Conservation (phyloP, 2,797 vertebrate species). For the Anniella stebbinsi region DNA sequence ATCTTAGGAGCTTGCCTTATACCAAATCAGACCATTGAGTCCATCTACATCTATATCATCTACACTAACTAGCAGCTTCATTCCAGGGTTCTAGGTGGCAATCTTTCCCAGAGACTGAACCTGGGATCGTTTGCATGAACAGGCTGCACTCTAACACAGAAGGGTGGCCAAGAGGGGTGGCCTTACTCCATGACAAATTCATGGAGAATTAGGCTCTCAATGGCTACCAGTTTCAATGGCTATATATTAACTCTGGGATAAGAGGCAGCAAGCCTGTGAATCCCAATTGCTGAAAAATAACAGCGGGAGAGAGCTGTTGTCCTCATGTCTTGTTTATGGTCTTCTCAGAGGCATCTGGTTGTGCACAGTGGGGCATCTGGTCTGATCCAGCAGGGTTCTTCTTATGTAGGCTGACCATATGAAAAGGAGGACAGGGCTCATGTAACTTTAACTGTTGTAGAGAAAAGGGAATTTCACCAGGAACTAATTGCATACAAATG, state of each 20-base stretch:
- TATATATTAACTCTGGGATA: not conserved
- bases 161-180: no score
- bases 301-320: not conserved
- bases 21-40: not conserved
- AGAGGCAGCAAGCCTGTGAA: not conserved
- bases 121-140: not conserved
- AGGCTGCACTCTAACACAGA: not conserved
- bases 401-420: no score
- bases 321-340: not conserved
- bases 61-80: not conserved
- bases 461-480: no score
- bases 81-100: not conserved
- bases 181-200: not conserved
- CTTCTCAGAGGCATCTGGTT: not conserved
- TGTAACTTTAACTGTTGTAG: no score
- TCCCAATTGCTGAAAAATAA: not conserved
- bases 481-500: no score
- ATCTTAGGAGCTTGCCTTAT: not conserved
- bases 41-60: not conserved
- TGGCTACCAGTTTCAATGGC: no score
- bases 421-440: no score
- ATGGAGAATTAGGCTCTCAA: not conserved
- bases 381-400: not conserved
- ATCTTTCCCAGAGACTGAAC: not conserved
- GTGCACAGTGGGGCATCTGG: not conserved